Base-by-base conservation (phyloP, 2,888 invertebrate genomes). In the Apomyelois bistriatella region DNA sequence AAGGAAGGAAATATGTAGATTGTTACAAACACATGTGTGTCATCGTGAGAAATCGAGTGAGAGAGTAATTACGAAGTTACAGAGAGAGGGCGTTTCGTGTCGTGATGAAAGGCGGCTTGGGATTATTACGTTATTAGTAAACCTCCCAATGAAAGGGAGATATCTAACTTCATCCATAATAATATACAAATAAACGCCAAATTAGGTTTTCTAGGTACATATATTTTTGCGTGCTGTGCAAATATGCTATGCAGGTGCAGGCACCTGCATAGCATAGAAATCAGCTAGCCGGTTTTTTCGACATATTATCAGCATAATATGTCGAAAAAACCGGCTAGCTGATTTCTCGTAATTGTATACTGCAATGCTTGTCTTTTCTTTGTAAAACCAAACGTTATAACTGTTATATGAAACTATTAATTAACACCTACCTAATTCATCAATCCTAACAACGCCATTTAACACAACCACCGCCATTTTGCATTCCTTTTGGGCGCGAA, bases 401-500 rank as follows among this genome's bases (percentile, higher is more conserved):
- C 2, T 22, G 5, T 2, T 22, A 22, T 3, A 22, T 22, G 22
- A 3, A 22, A 3, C 2, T 22, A 5, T 22, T 22, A 22, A 22
- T 10, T 7, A 32, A 8, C 2, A 32, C 7, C 10, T 8, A 32
- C 7, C 10, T 8, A 7, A 7, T 32, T 32, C 10, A 64, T 53
- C 35, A 62, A 61, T 67, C 61, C 60, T 61, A 63, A 66, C 58
- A 60, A 65, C n/a, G n/a, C 60, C 58, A 61, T 54, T 59, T 53
- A 38, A 58, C 60, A 59, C 78, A 79, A 62, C 59, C 70, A 72
- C 69, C 74, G 74, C 80, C 77, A 83, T 80, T 77, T 86, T 83
- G 81, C 80, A 75, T 60, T 64, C 69, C 56, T 64, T 79, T 85
- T 82, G n/a, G 66, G 73, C 80, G 79, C 79, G 72, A 74, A 84